Evolutionary conservation across 2,797 vertebrate genomes (phyloP).

Genomic region (Trematomus bernacchii): DNA sequence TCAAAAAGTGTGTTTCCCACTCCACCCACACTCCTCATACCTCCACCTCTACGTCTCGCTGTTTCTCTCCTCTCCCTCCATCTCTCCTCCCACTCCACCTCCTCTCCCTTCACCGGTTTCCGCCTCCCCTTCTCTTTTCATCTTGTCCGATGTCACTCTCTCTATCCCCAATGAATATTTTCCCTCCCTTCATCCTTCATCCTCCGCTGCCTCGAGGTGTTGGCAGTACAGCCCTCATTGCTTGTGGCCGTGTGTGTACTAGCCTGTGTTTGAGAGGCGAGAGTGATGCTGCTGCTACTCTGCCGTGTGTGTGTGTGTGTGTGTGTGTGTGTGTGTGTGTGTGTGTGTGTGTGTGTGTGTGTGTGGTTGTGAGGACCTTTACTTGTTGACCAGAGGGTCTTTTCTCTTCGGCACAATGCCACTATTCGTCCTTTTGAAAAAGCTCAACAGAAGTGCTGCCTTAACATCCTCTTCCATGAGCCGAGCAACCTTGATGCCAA

Average conservation of each 20-base stretch:
- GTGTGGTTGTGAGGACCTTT: constrained; percentile 64
- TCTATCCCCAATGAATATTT: constrained; percentile 53
- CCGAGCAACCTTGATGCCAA: constrained; percentile 41
- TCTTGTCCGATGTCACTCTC: constrained; percentile 63
- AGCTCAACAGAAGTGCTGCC: constrained; percentile 41
- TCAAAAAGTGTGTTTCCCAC: constrained; percentile 58
- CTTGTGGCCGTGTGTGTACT: constrained; percentile 47
- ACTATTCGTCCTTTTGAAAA: constrained; percentile 60
- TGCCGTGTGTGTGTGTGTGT: constrained; percentile 22
- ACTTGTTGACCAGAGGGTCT: constrained; percentile 58
- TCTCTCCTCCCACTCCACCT: constrained; percentile 65
- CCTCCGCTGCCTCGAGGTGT: constrained; percentile 62
- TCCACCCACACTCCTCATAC: constrained; percentile 69
- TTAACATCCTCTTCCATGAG: constrained; percentile 53
- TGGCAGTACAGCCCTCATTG: constrained; percentile 51
- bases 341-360: constrained; percentile 25
- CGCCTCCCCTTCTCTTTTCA: constrained; percentile 58
- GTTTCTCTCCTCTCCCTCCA: constrained; percentile 32
- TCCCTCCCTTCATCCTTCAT: constrained; percentile 52
- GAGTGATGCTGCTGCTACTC: constrained; percentile 46
- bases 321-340: constrained; percentile 7
- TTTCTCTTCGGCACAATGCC: constrained; percentile 64
- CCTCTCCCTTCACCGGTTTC: constrained; percentile 45
- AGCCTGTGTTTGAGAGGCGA: constrained; percentile 31
- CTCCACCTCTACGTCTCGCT: constrained; percentile 48